Percentiles rank a stretch among this genome's conserved stretches.
Evolutionary conservation across 2,888 invertebrate genomes (phyloP).

Genomic region (Amphipoea lucens): DNA sequence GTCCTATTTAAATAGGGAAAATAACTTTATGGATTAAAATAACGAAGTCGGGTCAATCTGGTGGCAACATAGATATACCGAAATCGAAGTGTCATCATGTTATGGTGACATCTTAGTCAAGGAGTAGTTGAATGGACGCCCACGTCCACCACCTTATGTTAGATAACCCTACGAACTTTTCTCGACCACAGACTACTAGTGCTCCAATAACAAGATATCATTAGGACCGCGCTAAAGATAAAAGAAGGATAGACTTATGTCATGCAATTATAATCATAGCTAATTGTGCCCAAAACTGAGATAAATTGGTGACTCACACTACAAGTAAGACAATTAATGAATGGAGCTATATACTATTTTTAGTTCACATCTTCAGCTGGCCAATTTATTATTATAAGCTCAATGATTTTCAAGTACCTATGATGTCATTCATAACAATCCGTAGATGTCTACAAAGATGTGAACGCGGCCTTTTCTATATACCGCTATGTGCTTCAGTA

Average conservation of each 20-base stretch:
- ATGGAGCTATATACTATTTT: constrained; percentile 61
- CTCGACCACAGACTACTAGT: not conserved
- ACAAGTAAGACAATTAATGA: constrained; percentile 60
- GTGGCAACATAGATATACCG: not conserved
- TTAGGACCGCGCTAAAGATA: constrained; percentile 48
- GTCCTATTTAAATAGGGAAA: not conserved
- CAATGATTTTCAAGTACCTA: constrained; percentile 55
- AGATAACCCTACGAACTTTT: constrained; percentile 3
- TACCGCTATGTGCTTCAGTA: not conserved
- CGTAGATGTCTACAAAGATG: constrained; percentile 33
- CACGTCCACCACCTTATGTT: not conserved
- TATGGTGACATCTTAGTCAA: not conserved
- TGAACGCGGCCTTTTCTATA: constrained; percentile 18
- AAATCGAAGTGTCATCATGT: not conserved
- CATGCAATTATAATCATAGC: constrained; percentile 46
- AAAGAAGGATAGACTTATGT: constrained; percentile 40
- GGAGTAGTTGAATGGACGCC: not conserved
- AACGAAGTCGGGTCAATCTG: not conserved
- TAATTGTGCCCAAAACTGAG: constrained; percentile 54
- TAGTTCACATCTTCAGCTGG: constrained; percentile 59
- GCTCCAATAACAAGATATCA: not conserved
- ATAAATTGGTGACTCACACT: constrained; percentile 61
- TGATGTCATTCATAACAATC: constrained; percentile 57
- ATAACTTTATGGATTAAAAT: not conserved
- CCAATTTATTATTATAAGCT: constrained; percentile 57